Percentiles rank a stretch among this genome's conserved stretches.
phyloP scores from a whole-genome alignment of 64 coral and sea anemone species.

The Platygyra sinensis region DNA sequence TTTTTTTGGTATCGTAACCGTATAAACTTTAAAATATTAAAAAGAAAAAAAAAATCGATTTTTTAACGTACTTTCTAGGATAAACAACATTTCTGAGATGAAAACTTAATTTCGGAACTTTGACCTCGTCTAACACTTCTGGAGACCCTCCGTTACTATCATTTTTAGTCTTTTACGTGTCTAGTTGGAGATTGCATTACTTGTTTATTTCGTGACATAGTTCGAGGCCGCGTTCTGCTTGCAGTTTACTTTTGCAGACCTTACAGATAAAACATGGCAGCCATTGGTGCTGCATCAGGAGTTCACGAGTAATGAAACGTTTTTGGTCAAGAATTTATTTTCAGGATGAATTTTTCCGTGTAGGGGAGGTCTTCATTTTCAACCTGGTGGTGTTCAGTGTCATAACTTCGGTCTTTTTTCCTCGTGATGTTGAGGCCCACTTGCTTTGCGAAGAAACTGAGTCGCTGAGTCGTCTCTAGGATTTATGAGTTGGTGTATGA shows the following conservation, averaged over 20 bases:
- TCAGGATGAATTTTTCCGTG: neutral
- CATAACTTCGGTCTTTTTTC: neutral
- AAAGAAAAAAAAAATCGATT: too few relatives aligned
- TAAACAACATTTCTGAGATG: constrained; percentile 31
- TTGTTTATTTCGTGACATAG: neutral
- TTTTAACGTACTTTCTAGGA: neutral
- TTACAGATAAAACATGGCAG: neutral
- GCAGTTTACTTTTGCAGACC: constrained; percentile 3
- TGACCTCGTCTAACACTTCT: constrained; percentile 37
- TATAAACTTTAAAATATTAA: constrained; percentile 9
- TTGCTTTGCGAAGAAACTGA: too few relatives aligned
- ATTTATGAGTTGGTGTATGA: too few relatives aligned
- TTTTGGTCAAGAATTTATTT: neutral
- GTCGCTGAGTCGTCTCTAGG: too few relatives aligned
- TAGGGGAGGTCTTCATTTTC: neutral
- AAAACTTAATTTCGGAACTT: constrained; percentile 23
- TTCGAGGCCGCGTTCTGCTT: neutral
- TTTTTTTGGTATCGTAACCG: constrained; percentile 1
- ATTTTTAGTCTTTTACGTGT: neutral
- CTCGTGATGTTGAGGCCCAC: too few relatives aligned
- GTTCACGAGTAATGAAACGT: constrained; percentile 14
- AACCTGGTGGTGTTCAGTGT: too few relatives aligned
- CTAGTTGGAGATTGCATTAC: neutral
- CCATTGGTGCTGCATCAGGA: neutral
- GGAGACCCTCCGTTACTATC: neutral